phyloP scores from a whole-genome alignment of 2,797 vertebrate genomes.

The Sibirionetta formosa region DNA sequence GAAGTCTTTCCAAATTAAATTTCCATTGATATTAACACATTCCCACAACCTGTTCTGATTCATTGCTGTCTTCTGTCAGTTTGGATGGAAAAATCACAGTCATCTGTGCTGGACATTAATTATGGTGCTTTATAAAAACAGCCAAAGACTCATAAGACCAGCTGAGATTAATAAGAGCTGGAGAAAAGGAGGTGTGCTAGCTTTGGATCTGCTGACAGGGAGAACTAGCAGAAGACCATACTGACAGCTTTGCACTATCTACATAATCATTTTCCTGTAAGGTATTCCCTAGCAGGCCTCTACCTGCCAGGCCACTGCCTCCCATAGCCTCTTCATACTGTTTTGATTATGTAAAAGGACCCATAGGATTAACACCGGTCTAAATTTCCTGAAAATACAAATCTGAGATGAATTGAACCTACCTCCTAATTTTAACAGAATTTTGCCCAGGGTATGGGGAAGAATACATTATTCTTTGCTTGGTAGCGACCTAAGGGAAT shows the following conservation, averaged over 20 bases:
- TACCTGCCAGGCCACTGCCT: neutral
- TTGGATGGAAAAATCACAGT: neutral
- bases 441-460: neutral
- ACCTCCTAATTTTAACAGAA: neutral
- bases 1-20: neutral
- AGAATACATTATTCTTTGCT: neutral
- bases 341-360: neutral
- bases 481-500: neutral
- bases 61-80: neutral
- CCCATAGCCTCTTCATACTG: neutral
- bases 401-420: neutral
- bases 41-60: neutral
- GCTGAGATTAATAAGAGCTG: neutral
- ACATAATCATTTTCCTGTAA: neutral
- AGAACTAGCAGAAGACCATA: neutral
- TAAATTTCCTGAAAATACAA: neutral
- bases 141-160: neutral
- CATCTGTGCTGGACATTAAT: neutral
- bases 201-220: neutral
- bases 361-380: neutral
- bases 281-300: neutral
- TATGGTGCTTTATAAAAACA: neutral
- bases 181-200: neutral
- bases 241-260: neutral
- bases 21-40: accelerated